Evolutionary conservation across 2,797 vertebrate genomes (phyloP).

Genomic region (Cephalopachus bancanus): DNA sequence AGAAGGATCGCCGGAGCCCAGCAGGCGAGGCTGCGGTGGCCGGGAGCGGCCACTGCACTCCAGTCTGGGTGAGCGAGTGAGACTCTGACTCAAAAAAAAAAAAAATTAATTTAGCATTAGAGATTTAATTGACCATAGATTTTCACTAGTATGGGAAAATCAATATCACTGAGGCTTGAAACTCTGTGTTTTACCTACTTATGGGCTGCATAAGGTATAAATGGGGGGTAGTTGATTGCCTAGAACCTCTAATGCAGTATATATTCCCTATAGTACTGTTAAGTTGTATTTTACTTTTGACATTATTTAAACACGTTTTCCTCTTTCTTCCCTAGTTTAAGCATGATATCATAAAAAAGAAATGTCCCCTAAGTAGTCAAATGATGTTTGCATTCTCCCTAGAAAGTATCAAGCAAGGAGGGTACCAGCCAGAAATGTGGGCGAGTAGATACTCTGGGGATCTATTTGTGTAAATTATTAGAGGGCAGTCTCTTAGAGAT

Average conservation of each 20-base stretch:
- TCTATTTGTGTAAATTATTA: neutral
- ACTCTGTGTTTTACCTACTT: slow-evolving; percentile 73
- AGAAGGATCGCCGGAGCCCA: too few species aligned
- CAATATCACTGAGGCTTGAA: slow-evolving; percentile 82
- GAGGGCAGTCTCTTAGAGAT: neutral
- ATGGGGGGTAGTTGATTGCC: slow-evolving; percentile 84
- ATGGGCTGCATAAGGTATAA: slow-evolving; percentile 76
- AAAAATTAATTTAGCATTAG: slow-evolving; percentile 78
- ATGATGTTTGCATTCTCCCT: neutral
- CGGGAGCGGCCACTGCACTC: too few species aligned
- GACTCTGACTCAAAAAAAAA: too few species aligned
- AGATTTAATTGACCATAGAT: slow-evolving; percentile 83
- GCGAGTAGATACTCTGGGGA: neutral
- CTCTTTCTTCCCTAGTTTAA: slow-evolving; percentile 62
- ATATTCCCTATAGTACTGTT: slow-evolving; percentile 80
- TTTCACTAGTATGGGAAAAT: slow-evolving; percentile 82
- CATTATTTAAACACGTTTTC: slow-evolving; percentile 69
- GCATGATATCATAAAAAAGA: slow-evolving; percentile 58
- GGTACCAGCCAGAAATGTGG: neutral
- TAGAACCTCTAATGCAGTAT: slow-evolving; percentile 75
- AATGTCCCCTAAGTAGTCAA: slow-evolving; percentile 1
- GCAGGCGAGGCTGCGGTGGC: too few species aligned
- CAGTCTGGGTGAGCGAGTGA: too few species aligned
- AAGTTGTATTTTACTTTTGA: slow-evolving; percentile 62
- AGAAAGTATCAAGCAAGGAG: slow-evolving; percentile 7